Base-by-base conservation (phyloP, 2,113 vertebrate genomes). In the Mesitornis unicolor region DNA sequence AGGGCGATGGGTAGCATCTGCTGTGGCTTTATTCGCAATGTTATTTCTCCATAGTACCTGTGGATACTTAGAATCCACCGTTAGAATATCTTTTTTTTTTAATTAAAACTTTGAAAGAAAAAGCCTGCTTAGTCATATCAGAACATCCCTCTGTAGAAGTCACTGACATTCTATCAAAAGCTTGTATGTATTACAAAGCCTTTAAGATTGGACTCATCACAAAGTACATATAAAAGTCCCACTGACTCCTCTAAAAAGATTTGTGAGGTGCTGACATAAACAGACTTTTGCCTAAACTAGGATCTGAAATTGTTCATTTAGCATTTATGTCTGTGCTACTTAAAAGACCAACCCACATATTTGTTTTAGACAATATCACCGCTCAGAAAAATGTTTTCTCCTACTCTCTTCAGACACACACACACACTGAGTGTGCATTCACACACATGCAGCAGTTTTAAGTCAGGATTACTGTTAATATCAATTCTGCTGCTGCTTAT, bases 391-490 rank as follows among this genome's bases (percentile, higher is more conserved):
- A 38, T 5, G 38, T 18, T 71, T 79, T 83, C 71, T 89, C 29
- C 38, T 68, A 6, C 57, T 29, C 11, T 79, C 56, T 61, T 56
- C 1, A 4, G 5, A 13, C 43, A 33, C 16, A 3, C 42, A 73
- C 15, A 7, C 10, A 16, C 18, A 24, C 11, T 0, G 1, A 4
- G 3, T 6, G 7, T 22, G 22, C 31, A 33, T 7, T 43, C 29
- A 33, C 15, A 54, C 15, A 24, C 13, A 1, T 3, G 3, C 11
- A 38, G 57, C 38, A 43, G 16, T 68, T 63, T 77, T 42, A 48
- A 60, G 50, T 43, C 21, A 81, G 64, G 38, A 25, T 42, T 80
- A 16, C n/a, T 29, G 25, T 61, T 93, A 40, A 25, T 54, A 38
- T 36, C 65, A 87, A 17, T 20, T 22, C 3, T 45, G 33, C 45